phyloP scores from a whole-genome alignment of 2,888 invertebrate genomes.

The Chrysodeixis includens region DNA sequence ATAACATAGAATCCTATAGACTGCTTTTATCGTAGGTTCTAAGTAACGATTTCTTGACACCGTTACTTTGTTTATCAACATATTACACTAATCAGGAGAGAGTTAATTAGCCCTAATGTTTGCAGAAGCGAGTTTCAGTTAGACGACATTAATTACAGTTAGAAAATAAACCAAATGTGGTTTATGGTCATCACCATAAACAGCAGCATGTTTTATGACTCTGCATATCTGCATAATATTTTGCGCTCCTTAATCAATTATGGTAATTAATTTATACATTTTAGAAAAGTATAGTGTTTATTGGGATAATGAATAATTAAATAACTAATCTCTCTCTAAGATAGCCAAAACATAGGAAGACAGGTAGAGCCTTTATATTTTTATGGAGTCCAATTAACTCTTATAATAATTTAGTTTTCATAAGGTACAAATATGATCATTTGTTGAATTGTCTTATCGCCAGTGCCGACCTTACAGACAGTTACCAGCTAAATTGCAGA shows the following conservation, averaged over 20 bases:
- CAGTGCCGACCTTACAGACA: too few relatives aligned
- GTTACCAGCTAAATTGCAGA: too few relatives aligned
- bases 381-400: too few relatives aligned
- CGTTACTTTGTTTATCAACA: neutral
- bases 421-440: too few relatives aligned
- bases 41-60: neutral
- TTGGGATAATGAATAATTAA: neutral
- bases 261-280: constrained; percentile 29
- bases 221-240: constrained; percentile 26
- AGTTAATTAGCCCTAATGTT: neutral
- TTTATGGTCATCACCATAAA: constrained; percentile 34
- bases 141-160: constrained; percentile 28
- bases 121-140: constrained; percentile 15
- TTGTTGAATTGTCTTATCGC: too few relatives aligned
- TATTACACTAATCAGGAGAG: neutral
- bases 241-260: constrained; percentile 35
- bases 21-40: neutral
- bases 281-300: constrained; percentile 1
- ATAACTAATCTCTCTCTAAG: neutral
- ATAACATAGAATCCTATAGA: too few relatives aligned
- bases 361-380: neutral
- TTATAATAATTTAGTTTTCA: too few relatives aligned
- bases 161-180: constrained; percentile 30
- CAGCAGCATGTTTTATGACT: constrained; percentile 35
- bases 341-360: neutral